Conservation (phyloP, 2,888 invertebrate species). For the Actias luna region DNA sequence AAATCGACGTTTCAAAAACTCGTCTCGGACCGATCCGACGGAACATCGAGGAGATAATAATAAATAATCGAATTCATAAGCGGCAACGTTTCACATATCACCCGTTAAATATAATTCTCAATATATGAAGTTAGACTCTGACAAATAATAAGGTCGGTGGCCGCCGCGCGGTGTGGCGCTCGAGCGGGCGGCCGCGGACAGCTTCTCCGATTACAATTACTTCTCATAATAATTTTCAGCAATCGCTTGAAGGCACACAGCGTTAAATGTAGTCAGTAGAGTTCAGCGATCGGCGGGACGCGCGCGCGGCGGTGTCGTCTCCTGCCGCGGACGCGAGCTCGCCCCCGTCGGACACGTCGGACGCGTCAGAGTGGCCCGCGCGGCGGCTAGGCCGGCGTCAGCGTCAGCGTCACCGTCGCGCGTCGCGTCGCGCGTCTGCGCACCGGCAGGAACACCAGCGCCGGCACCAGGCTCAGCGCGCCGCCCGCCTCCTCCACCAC, state of each 20-base stretch:
- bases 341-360: constrained; percentile 47
- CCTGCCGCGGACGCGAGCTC: constrained; percentile 53
- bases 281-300: constrained; percentile 73
- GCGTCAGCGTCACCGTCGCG: constrained; percentile 94
- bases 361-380: constrained; percentile 47
- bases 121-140: constrained; percentile 79
- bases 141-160: constrained; percentile 62
- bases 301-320: constrained; percentile 60
- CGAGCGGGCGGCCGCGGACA: constrained; percentile 66
- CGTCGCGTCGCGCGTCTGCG: constrained; percentile 92
- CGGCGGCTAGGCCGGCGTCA: constrained; percentile 91
- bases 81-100: constrained; percentile 81
- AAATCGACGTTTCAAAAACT: constrained; percentile 80
- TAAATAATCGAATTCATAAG: constrained; percentile 78
- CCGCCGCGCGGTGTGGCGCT: constrained; percentile 70
- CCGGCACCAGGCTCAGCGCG: constrained; percentile 89
- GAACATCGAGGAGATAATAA: constrained; percentile 79
- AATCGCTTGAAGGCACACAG: constrained; percentile 93
- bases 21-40: constrained; percentile 79
- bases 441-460: constrained; percentile 96
- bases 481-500: constrained; percentile 86
- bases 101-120: constrained; percentile 81
- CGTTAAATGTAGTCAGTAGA: constrained; percentile 83
- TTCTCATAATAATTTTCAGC: constrained; percentile 83
- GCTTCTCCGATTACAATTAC: constrained; percentile 76